phyloP scores from a whole-genome alignment of 2,113 vertebrate genomes.

The Gobiocypris rarus region DNA sequence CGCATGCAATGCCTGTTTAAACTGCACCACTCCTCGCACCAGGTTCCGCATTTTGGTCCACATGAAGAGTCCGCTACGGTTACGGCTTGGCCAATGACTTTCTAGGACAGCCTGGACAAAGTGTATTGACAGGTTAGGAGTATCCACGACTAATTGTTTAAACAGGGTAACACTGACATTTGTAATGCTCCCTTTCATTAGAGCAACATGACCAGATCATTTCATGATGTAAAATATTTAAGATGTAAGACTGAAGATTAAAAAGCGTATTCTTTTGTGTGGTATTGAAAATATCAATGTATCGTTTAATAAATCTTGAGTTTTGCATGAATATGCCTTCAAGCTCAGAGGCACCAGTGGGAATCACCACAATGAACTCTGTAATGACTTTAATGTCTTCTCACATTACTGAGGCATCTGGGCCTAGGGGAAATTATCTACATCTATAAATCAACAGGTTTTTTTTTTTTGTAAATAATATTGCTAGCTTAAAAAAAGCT shows the following conservation, averaged over 20 bases:
- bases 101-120: slow-evolving; percentile 87
- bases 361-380: not conserved
- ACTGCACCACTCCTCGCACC: slow-evolving; percentile 86
- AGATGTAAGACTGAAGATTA: not conserved
- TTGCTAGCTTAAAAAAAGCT: not conserved
- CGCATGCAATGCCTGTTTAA: slow-evolving; percentile 82
- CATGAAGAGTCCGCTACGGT: slow-evolving; percentile 92
- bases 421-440: not conserved
- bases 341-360: not conserved
- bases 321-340: not conserved
- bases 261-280: not conserved
- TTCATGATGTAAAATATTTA: not conserved
- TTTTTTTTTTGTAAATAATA: no score
- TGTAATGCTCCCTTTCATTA: not conserved
- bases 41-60: slow-evolving; percentile 96
- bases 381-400: not conserved
- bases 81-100: slow-evolving; percentile 92
- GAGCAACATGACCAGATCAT: not conserved
- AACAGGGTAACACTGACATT: slow-evolving; percentile 8
- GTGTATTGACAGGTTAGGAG: not conserved
- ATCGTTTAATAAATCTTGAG: not conserved
- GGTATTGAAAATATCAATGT: not conserved
- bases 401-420: not conserved
- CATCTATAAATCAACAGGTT: no score
- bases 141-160: slow-evolving; percentile 29